Evolutionary conservation across 1,140 invertebrate genomes (phyloP).

Genomic region (Anastrepha ludens): DNA sequence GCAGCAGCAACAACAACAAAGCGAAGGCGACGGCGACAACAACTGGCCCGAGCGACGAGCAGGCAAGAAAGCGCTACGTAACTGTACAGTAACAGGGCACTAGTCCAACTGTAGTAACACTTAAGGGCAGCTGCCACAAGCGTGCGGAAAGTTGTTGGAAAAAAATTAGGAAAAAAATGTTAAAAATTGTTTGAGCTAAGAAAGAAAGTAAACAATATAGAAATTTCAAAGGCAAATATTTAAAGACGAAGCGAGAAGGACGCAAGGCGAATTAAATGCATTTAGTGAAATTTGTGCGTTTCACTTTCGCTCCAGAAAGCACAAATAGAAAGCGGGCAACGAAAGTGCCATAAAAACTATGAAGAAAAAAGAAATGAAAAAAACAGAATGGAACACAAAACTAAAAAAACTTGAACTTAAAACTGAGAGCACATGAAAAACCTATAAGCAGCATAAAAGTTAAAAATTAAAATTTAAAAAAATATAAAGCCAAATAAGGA

Average conservation of each 20-base stretch:
- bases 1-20: background rate
- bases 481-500: background rate
- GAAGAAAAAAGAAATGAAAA: background rate
- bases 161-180: background rate
- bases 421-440: background rate
- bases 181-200: background rate
- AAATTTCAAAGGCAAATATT: slow-evolving; percentile 44
- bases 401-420: background rate
- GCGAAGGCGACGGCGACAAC: background rate
- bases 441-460: background rate
- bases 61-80: background rate
- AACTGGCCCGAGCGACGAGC: background rate
- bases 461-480: background rate
- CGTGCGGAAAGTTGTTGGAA: background rate
- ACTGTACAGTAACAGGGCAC: background rate
- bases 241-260: background rate
- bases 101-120: background rate
- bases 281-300: background rate
- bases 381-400: background rate
- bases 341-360: background rate
- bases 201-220: background rate
- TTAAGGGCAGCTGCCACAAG: slow-evolving; percentile 1
- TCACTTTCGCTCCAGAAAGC: background rate
- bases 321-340: background rate
- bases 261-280: slow-evolving; percentile 10